Base-by-base conservation (phyloP, 1,140 invertebrate species). In the Habropoda laboriosa region DNA sequence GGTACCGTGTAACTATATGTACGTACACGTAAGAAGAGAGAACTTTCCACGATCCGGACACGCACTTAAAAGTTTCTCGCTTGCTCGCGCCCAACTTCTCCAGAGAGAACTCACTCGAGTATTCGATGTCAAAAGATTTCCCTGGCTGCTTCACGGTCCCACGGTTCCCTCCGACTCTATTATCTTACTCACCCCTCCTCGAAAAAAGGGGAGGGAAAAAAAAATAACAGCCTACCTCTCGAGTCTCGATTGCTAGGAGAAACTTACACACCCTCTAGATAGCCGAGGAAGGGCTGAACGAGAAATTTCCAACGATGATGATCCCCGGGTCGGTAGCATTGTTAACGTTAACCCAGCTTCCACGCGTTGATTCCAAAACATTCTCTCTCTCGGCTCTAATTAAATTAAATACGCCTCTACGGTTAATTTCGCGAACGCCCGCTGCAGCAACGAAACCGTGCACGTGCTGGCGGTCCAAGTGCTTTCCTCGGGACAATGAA, bases 341-440 rank as follows among this genome's bases (percentile, higher is more conserved):
- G 47, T 61, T 75, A 49, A 66, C 45, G 63, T 27, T 13, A 49
- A 2, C n/a, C 8, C 5, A 21, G 78, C 45, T 47, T 47, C 13
- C 64, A 55, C 73, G 8, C 61, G 49, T 72, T 49, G 64, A 83
- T 75, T 80, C 70, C 51, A 64, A 74, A 80, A 74, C 81, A 68
- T 61, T 71, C 45, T 61, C 80, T 75, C 78, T 51, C 61, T 10
- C 47, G 7, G 30, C 7, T n/a, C 55, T 79, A 80, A 82, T 84
- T 83, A 80, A 83, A 82, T 82, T 71, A 68, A 51, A 74, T 67
- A 81, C 72, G 70, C 49, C 38, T 55, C 80, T 53, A 51, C 58
- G 53, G 68, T 70, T 80, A 81, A 83, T 81, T 81, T 80, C 72
- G 57, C 78, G 63, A 68, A 74, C 57, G 81, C n/a, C n/a, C n/a